A percentile compares a stretch with the other conserved stretches of the same genome.
These are phyloP conservation scores for Lottia scabra DNA, from an alignment of 2,888 invertebrate genomes.

Conservation along the genomic window DNA sequence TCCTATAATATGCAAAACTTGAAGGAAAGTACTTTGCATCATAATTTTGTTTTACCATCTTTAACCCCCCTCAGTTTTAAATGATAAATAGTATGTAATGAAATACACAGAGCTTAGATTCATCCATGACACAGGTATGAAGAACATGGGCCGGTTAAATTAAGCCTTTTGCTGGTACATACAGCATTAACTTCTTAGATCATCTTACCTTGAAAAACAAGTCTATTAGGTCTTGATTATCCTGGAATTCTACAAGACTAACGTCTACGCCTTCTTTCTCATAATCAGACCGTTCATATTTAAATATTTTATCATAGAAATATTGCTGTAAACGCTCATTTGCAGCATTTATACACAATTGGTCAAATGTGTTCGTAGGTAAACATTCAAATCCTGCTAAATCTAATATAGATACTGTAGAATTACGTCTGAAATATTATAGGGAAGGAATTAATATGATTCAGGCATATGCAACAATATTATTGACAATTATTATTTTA, in stretches of 20 bases:
- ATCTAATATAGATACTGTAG: conserved; percentile 48
- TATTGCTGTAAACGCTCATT: conserved; percentile 45
- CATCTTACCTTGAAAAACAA: conserved; percentile 31
- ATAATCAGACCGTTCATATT: conserved; percentile 31
- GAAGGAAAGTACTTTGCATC: too few relatives aligned
- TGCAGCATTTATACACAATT: conserved; percentile 51
- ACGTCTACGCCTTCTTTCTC: conserved; percentile 28
- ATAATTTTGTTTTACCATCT: too few relatives aligned
- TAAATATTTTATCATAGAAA: conserved; percentile 32
- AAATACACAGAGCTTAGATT: too few relatives aligned
- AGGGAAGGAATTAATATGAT: too few relatives aligned
- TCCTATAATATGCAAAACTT: too few relatives aligned
- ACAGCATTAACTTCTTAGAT: background rate
- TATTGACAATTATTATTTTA: too few relatives aligned
- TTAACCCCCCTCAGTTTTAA: too few relatives aligned
- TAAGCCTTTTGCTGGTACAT: background rate
- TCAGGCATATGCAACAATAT: too few relatives aligned
- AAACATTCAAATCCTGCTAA: conserved; percentile 57
- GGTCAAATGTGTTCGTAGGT: conserved; percentile 50
- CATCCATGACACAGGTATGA: too few relatives aligned
- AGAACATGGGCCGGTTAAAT: too few relatives aligned
- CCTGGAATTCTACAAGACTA: conserved; percentile 28
- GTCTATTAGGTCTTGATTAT: conserved; percentile 49
- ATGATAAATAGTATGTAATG: too few relatives aligned
- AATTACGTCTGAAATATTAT: background rate